These are phyloP conservation scores for Megalopta genalis DNA, from an alignment of 1,140 invertebrate species.

Conservation along the genomic window DNA sequence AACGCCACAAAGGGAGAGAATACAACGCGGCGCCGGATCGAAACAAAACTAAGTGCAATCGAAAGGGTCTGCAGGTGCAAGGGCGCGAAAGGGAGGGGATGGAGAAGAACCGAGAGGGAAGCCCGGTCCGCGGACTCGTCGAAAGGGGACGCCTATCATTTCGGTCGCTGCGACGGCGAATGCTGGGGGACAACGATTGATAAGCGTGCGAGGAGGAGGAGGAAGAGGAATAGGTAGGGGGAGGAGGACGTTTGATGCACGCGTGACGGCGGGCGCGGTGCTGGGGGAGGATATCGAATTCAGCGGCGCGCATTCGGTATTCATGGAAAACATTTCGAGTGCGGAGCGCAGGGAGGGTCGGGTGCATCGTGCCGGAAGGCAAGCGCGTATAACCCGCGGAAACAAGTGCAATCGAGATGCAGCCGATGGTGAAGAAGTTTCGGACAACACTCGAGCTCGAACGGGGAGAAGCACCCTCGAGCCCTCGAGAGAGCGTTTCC, in stretches of 20 bases:
- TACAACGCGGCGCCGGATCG: too few species aligned
- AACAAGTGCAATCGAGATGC: slow-evolving; percentile 53
- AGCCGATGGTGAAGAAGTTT: slow-evolving; percentile 48
- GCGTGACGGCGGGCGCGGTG: slow-evolving; percentile 24
- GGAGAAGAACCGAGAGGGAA: not conserved
- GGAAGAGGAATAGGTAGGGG: slow-evolving; percentile 20
- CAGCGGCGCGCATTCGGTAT: slow-evolving; percentile 56
- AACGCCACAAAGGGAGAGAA: too few species aligned
- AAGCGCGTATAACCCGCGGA: slow-evolving; percentile 38
- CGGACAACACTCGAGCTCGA: slow-evolving; percentile 49
- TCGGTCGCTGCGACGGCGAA: slow-evolving; percentile 19
- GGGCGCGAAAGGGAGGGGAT: too few species aligned
- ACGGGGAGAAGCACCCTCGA: slow-evolving; percentile 25
- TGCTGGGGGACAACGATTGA: slow-evolving; percentile 42
- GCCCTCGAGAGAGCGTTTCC: slow-evolving; percentile 9
- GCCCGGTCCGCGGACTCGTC: too few species aligned
- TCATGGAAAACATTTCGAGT: slow-evolving; percentile 62
- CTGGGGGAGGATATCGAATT: slow-evolving; percentile 40
- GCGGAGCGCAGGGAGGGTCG: not conserved
- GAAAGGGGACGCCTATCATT: not conserved
- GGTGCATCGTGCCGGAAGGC: slow-evolving; percentile 10
- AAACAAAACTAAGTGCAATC: too few species aligned
- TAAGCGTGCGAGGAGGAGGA: slow-evolving; percentile 20
- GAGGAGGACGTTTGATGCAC: slow-evolving; percentile 49
- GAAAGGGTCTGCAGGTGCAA: too few species aligned